phyloP scores from a whole-genome alignment of 2,797 vertebrate species.

The Ambastaia sidthimunki region DNA sequence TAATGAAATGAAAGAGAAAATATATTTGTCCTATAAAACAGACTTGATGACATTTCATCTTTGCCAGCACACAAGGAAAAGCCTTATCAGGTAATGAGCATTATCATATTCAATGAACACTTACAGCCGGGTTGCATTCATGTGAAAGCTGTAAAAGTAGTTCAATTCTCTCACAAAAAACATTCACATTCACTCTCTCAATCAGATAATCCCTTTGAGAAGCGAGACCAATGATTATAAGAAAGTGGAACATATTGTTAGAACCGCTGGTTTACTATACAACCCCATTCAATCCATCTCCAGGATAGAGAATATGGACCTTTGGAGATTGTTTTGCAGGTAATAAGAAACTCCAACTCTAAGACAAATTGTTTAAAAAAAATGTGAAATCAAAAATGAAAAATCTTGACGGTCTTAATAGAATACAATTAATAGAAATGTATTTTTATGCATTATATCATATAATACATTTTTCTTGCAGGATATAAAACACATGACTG shows the following conservation, averaged over 20 bases:
- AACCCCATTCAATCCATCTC: conserved; percentile 76
- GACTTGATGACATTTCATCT: conserved; percentile 40
- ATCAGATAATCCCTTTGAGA: conserved; percentile 80
- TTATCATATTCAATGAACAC: background rate
- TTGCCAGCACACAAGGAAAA: conserved; percentile 82
- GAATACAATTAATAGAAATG: background rate
- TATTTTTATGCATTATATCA: background rate
- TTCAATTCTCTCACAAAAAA: background rate
- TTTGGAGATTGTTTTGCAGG: conserved; percentile 90
- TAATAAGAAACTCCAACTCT: conserved; percentile 59
- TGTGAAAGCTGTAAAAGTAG: background rate
- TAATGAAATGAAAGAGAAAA: conserved; percentile 68
- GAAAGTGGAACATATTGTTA: conserved; percentile 77
- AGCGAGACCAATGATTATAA: conserved; percentile 78
- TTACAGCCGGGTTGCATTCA: background rate
- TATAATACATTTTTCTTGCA: background rate
- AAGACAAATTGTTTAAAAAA: no score
- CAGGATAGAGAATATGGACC: conserved; percentile 88
- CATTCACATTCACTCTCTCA: conserved; percentile 24
- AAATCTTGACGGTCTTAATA: no score
- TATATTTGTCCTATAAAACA: conserved; percentile 21
- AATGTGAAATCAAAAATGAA: no score
- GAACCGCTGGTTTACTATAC: conserved; percentile 73
- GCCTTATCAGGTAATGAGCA: conserved; percentile 81
- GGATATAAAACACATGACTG: background rate